Evolutionary conservation across 2,888 invertebrate species (phyloP).

Genomic region (Cataglyphis albicans): DNA sequence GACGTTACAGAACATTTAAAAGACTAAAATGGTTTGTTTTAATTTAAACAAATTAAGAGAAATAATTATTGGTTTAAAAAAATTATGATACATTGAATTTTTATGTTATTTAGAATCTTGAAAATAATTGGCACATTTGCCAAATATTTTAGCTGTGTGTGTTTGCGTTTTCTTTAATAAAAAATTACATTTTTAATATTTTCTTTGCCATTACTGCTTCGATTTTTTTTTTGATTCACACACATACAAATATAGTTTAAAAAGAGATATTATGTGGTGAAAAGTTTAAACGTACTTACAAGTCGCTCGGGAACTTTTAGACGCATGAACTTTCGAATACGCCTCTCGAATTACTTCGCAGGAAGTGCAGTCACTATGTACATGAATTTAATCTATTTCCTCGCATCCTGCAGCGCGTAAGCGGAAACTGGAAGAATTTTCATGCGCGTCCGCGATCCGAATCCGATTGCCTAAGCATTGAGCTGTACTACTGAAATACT

Average conservation of each 20-base stretch:
- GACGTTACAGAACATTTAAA: background rate
- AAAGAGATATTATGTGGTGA: conserved; percentile 46
- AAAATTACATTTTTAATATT: conserved; percentile 35
- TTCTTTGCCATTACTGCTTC: background rate
- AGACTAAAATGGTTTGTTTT: background rate
- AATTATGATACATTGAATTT: background rate
- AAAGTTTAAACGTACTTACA: conserved; percentile 50
- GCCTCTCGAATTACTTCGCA: conserved; percentile 64
- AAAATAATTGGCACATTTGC: background rate
- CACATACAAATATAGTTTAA: conserved; percentile 17
- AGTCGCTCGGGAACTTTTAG: conserved; percentile 63
- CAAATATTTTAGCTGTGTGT: background rate
- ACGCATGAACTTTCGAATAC: conserved; percentile 67
- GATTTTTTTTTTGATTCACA: conserved; percentile 8
- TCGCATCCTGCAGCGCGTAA: background rate
- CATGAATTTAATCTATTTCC: conserved; percentile 66
- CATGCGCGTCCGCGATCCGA: conserved; percentile 35
- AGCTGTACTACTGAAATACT: conserved; percentile 21
- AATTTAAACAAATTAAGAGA: background rate
- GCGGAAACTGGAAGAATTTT: conserved; percentile 51
- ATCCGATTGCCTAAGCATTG: conserved; percentile 49
- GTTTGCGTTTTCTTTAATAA: background rate
- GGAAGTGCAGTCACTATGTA: conserved; percentile 35
- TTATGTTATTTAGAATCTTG: background rate
- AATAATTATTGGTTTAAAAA: background rate